Percentiles rank a stretch among this genome's conserved stretches.
phyloP scores from a whole-genome alignment of 2,888 invertebrate species.

The Stenurella melanura region DNA sequence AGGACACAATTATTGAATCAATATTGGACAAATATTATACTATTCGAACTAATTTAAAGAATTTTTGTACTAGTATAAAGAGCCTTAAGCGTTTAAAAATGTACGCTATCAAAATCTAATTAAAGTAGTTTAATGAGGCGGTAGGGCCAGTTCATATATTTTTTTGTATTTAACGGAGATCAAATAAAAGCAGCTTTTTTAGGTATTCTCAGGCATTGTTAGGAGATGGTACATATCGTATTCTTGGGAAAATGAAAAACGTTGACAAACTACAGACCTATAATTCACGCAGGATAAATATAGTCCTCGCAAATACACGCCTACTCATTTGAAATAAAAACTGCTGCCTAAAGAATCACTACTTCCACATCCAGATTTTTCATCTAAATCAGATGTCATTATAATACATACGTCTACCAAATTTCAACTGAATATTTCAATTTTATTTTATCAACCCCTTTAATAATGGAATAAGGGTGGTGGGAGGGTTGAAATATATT shows the following conservation, averaged over 20 bases:
- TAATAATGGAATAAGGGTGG: too few species aligned
- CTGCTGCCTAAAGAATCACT: too few species aligned
- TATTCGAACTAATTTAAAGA: background rate
- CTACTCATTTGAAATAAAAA: conserved; percentile 16
- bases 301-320: background rate
- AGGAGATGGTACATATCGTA: background rate
- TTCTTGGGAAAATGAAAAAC: conserved; percentile 5
- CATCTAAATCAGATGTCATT: too few species aligned
- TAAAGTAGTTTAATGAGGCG: background rate
- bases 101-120: background rate
- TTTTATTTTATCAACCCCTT: too few species aligned
- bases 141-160: conserved; percentile 15
- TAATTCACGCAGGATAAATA: conserved; percentile 23
- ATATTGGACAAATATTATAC: too few species aligned
- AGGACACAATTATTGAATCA: too few species aligned
- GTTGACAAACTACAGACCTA: conserved; percentile 12
- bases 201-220: conserved; percentile 17
- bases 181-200: conserved; percentile 15
- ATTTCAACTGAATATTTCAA: too few species aligned
- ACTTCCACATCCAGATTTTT: too few species aligned
- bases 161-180: conserved; percentile 1
- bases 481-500: too few species aligned
- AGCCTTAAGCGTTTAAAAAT: background rate
- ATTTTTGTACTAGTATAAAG: background rate
- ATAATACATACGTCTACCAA: too few species aligned